phyloP scores from a whole-genome alignment of 2,888 invertebrate species.

The Rhagonycha fulva region DNA sequence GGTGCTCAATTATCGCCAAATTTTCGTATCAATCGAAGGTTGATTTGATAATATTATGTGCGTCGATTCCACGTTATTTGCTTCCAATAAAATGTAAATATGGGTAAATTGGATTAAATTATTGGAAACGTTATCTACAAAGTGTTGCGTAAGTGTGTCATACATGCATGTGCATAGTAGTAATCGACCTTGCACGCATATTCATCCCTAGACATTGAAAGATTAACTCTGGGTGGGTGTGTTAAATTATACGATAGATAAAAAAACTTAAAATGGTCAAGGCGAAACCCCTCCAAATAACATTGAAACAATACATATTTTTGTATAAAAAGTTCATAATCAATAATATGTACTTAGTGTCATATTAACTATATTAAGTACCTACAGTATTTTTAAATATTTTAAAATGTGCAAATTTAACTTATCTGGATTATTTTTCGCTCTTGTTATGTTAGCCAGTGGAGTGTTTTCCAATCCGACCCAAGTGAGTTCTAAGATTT shows the following conservation, averaged over 20 bases:
- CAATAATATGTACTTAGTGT: slow-evolving; percentile 37
- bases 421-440: slow-evolving; percentile 13
- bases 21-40: neutral
- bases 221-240: slow-evolving; percentile 34
- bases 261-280: slow-evolving; percentile 43
- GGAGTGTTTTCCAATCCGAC: neutral
- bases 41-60: neutral
- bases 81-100: neutral
- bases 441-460: slow-evolving; percentile 5
- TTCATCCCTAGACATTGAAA: slow-evolving; percentile 43
- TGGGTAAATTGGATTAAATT: neutral
- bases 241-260: slow-evolving; percentile 17
- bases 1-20: neutral
- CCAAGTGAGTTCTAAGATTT: neutral
- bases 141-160: slow-evolving; percentile 44
- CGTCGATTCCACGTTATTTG: neutral
- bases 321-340: slow-evolving; percentile 43
- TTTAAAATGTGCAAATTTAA: slow-evolving; percentile 9
- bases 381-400: neutral
- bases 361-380: slow-evolving; percentile 21
- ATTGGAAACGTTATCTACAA: slow-evolving; percentile 14
- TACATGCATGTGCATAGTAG: slow-evolving; percentile 40
- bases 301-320: slow-evolving; percentile 41
- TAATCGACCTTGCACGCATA: slow-evolving; percentile 42
- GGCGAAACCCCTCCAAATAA: slow-evolving; percentile 43